Conservation (phyloP, 2,888 invertebrate species). For the Geophilus truncorum region DNA sequence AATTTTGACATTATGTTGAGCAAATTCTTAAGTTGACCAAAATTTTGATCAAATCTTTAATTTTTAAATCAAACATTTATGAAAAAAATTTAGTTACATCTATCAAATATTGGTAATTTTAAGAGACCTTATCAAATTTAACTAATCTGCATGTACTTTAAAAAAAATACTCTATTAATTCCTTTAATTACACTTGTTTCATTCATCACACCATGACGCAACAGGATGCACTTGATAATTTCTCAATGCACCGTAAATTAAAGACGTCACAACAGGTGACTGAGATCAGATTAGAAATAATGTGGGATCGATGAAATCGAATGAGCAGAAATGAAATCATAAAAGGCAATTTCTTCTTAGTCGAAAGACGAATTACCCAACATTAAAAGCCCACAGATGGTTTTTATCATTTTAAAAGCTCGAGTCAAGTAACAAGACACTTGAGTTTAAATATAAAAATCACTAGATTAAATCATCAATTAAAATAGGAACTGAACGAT, state of each 20-base stretch:
- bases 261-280: background rate
- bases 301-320: background rate
- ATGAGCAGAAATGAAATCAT: background rate
- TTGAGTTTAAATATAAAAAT: background rate
- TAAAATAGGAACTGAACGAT: background rate
- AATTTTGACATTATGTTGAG: too few relatives aligned
- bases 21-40: too few relatives aligned
- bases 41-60: too few relatives aligned
- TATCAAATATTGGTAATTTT: too few relatives aligned
- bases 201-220: background rate
- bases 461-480: background rate
- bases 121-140: too few relatives aligned
- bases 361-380: background rate
- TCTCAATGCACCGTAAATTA: background rate
- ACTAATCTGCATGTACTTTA: too few relatives aligned
- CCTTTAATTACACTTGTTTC: background rate
- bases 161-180: too few relatives aligned
- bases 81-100: too few relatives aligned
- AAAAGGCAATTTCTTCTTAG: background rate
- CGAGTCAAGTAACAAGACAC: background rate
- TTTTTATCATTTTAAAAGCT: background rate
- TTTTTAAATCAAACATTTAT: too few relatives aligned
- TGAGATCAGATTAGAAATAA: background rate
- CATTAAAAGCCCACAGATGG: background rate
- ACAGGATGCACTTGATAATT: background rate